These are phyloP conservation scores for Propithecus deckenii DNA, from an alignment of 2,797 vertebrate genomes.

Conservation along the genomic window DNA sequence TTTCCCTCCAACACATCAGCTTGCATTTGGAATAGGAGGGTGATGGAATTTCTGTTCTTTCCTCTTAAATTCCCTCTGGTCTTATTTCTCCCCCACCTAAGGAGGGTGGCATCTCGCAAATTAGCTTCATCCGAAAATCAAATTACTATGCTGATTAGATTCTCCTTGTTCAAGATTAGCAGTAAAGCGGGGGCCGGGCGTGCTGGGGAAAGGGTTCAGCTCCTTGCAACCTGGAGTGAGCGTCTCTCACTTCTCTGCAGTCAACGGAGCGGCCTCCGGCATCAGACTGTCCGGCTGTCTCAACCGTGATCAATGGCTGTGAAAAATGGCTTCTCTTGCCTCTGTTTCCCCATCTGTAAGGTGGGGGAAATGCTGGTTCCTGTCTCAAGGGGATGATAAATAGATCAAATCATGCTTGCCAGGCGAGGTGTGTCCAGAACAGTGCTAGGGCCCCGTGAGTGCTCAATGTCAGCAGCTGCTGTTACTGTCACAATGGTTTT, in stretches of 20 bases:
- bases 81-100: neutral
- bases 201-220: neutral
- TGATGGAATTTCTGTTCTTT: neutral
- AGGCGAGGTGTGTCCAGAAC: neutral
- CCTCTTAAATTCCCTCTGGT: rapidly evolving
- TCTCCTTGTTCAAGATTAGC: constrained; percentile 34
- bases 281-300: rapidly evolving
- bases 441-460: neutral
- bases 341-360: neutral
- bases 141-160: constrained; percentile 44
- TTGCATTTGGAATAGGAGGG: rapidly evolving
- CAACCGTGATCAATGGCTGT: no score
- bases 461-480: rapidly evolving
- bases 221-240: no score
- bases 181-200: rapidly evolving
- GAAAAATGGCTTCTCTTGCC: neutral
- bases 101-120: neutral
- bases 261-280: no score
- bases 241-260: rapidly evolving
- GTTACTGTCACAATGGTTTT: no score
- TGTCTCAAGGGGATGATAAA: neutral
- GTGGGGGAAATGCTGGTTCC: rapidly evolving
- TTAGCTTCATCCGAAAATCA: neutral
- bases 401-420: neutral
- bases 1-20: rapidly evolving